Conservation (phyloP, 2,888 invertebrate genomes). For the Tipula lateralis region DNA sequence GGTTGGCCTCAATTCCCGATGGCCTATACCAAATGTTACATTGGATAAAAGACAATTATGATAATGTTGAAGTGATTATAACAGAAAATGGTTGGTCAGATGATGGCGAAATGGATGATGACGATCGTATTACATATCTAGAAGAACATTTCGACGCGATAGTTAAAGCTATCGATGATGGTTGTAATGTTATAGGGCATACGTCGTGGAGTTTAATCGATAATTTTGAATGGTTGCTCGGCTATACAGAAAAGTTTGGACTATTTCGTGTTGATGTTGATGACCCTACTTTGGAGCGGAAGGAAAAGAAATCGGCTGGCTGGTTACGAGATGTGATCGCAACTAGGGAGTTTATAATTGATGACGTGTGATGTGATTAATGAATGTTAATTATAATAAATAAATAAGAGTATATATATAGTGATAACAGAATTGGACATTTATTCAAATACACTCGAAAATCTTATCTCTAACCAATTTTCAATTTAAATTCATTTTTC, state of each 20-base stretch:
- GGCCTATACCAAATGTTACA: neutral
- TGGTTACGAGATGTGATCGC: neutral
- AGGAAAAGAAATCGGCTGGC: neutral
- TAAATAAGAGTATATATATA: too few species aligned
- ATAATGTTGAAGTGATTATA: neutral
- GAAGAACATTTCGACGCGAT: neutral
- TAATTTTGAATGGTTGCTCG: slow-evolving; percentile 20
- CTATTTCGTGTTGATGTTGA: neutral
- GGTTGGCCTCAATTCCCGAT: neutral
- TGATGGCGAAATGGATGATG: slow-evolving; percentile 39
- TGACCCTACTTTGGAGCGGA: neutral
- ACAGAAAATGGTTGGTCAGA: slow-evolving; percentile 25
- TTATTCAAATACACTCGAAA: too few species aligned
- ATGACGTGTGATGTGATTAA: too few species aligned
- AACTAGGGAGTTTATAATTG: neutral
- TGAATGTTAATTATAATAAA: too few species aligned
- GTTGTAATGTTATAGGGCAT: neutral
- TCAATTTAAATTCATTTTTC: too few species aligned
- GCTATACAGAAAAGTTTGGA: slow-evolving; percentile 20
- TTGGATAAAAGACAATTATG: neutral
- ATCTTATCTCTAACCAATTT: too few species aligned
- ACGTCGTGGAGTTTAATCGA: slow-evolving; percentile 19
- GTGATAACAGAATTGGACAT: too few species aligned
- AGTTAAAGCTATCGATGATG: neutral
- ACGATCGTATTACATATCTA: neutral